These are phyloP conservation scores for Melipona quadrifasciata DNA, from an alignment of 1,140 invertebrate genomes.

Conservation along the genomic window DNA sequence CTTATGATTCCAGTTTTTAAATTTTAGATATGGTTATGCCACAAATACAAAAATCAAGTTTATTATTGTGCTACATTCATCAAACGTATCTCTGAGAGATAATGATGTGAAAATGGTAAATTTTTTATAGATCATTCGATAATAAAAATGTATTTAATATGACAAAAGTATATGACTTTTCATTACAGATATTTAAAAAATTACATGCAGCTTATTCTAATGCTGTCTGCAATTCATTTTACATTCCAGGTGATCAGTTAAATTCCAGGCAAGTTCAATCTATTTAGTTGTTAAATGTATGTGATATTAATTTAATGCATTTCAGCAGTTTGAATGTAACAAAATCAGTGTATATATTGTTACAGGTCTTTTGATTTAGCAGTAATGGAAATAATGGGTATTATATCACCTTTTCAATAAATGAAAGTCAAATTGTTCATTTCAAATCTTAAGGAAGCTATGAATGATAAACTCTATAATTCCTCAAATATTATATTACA, in stretches of 20 bases:
- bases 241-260: conserved; percentile 92
- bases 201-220: conserved; percentile 95
- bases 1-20: conserved; percentile 23
- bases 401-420: conserved; percentile 45
- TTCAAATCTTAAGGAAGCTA: no score
- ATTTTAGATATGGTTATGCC: conserved; percentile 95
- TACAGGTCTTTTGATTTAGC: conserved; percentile 75
- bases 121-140: conserved; percentile 17
- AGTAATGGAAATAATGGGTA: conserved; percentile 78
- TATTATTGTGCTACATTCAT: conserved; percentile 95
- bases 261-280: conserved; percentile 87
- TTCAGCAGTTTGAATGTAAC: neutral
- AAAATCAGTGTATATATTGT: conserved; percentile 26
- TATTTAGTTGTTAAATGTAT: neutral
- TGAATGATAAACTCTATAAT: no score
- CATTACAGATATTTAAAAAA: conserved; percentile 91
- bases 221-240: conserved; percentile 97
- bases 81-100: conserved; percentile 92
- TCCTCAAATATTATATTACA: no score
- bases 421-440: neutral
- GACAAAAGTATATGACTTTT: conserved; percentile 1
- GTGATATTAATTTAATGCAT: neutral
- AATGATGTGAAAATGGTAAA: conserved; percentile 96
- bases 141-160: neutral
- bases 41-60: conserved; percentile 99